Conservation (phyloP, 2,113 vertebrate species). For the Entelurus aequoreus region DNA sequence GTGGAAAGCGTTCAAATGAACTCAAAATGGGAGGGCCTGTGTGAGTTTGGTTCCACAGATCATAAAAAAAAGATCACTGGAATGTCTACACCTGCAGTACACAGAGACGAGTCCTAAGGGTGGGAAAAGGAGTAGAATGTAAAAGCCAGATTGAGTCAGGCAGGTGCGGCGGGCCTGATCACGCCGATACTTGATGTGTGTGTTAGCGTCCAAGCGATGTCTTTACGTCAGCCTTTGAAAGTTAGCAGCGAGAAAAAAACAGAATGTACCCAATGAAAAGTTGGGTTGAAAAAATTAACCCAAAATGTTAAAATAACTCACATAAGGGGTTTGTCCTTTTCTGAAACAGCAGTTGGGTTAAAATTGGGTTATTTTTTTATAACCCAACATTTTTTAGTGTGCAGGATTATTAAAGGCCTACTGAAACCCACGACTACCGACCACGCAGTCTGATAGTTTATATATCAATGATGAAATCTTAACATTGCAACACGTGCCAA, state of each 20-base stretch:
- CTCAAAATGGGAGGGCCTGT: conserved; percentile 11
- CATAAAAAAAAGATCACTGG: conserved; percentile 49
- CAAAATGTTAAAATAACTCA: no score
- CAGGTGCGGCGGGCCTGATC: conserved; percentile 22
- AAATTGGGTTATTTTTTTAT: no score
- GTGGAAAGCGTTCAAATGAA: conserved; percentile 27
- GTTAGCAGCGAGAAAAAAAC: conserved; percentile 12
- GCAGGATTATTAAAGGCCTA: no score
- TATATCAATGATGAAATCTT: no score
- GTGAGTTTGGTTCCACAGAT: conserved; percentile 46
- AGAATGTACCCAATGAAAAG: conserved; percentile 2
- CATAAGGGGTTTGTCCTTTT: no score
- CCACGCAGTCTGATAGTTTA: no score
- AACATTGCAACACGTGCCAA: no score
- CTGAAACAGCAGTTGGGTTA: no score
- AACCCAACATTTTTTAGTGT: no score
- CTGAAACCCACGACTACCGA: no score
- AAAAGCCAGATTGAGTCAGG: conserved; percentile 46
- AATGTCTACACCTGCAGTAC: conserved; percentile 61
- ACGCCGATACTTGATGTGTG: conserved; percentile 25
- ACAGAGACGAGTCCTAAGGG: conserved; percentile 45
- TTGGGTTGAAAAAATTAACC: no score
- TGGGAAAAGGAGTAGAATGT: conserved; percentile 45
- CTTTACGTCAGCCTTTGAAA: conserved; percentile 20
- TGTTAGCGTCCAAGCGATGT: neutral